Evolutionary conservation across 2,113 vertebrate genomes (phyloP), one percentile per base, ranked within the genome.

Genomic region (Halichoerus grypus): DNA sequence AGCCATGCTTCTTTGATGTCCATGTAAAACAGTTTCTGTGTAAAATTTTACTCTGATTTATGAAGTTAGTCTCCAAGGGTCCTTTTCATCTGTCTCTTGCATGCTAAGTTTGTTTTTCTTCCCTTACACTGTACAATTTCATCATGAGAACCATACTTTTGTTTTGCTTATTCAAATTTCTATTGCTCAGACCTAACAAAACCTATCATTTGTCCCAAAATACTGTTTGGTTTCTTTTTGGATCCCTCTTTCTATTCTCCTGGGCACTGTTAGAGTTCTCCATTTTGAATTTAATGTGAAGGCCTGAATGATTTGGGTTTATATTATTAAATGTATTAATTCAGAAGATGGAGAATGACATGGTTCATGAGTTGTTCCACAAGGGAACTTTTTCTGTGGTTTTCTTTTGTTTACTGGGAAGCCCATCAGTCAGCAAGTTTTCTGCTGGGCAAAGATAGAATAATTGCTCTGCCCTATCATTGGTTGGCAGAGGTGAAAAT

Each of bases 41-140:
- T 69, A 69, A 85, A 92, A 53, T 46, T 82, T 88, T 65, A n/a
- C 46, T 94, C 63, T 94, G 88, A 94, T 74, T 85, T 88, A 88
- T 89, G 53, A 36, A 65, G 26, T 86, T 88, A 88, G 84, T 97
- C 33, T 61, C 31, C 55, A 59, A 84, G 31, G 39, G 31, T 88
- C 19, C 36, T 92, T 96, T 85, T 49, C 7, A 33, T 84, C 46
- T 59, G 8, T 57, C 36, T 92, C 36, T 84, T 88, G 3, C 6
- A 65, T 72, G 12, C 9, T 36, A 11, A 57, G 31, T n/a, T 61
- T 91, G n/a, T 69, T 59, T 91, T 55, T 22, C 31, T 92, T 94
- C 31, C 84, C 84, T 96, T 80, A 19, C n/a, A 10, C 3, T 79
- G 13, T 31, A 57, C 84, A 72, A 51, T 46, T 71, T 84, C 49